Percentiles rank a stretch among this genome's conserved stretches.
Evolutionary conservation across 2,797 vertebrate species (phyloP).

Genomic region (Loris lydekkerianus): DNA sequence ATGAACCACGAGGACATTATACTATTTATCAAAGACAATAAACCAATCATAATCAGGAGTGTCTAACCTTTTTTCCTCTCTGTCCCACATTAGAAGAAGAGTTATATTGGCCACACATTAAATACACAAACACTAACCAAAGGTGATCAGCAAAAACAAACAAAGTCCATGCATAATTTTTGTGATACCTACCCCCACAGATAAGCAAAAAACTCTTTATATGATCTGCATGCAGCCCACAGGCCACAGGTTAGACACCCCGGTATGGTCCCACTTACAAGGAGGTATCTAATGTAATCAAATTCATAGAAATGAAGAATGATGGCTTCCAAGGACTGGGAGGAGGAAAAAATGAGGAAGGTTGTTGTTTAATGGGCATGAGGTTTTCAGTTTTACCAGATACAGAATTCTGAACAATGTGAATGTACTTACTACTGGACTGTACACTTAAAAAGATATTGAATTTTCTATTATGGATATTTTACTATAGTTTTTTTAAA

Average conservation of each 20-base stretch:
- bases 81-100: too few relatives aligned
- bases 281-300: not conserved
- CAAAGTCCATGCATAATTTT: too few relatives aligned
- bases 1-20: slow-evolving; percentile 1
- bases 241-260: too few relatives aligned
- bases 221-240: too few relatives aligned
- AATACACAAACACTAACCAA: too few relatives aligned
- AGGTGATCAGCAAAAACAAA: too few relatives aligned
- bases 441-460: not conserved
- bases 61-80: too few relatives aligned
- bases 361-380: not conserved
- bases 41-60: not conserved
- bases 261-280: not conserved
- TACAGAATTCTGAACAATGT: not conserved
- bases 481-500: not conserved
- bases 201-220: too few relatives aligned
- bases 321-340: not conserved
- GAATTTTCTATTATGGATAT: not conserved
- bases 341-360: not conserved
- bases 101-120: too few relatives aligned
- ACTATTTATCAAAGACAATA: not conserved
- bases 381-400: not conserved
- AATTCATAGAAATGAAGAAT: not conserved
- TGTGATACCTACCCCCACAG: too few relatives aligned
- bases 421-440: not conserved